Conservation (phyloP, 2,113 vertebrate genomes). For the Rhynchopsitta pachyrhyncha region DNA sequence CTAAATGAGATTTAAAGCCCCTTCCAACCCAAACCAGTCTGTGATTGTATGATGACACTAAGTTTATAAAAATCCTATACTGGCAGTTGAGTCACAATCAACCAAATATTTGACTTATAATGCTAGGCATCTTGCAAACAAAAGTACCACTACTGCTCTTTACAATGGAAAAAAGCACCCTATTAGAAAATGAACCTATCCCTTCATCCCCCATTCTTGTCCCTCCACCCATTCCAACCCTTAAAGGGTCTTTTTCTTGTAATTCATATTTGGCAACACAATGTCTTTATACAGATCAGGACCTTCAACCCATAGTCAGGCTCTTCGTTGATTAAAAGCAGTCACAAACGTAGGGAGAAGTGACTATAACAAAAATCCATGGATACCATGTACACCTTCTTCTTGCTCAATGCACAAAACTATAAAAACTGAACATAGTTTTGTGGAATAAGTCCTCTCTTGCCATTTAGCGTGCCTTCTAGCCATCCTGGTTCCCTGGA, state of each 20-base stretch:
- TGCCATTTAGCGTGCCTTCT: conserved; percentile 94
- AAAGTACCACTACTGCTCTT: not conserved
- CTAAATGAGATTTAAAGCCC: not conserved
- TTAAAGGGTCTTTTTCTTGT: not conserved
- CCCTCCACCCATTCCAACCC: not conserved
- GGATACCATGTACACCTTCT: conserved; percentile 84
- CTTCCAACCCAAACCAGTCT: not conserved
- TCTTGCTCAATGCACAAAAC: conserved; percentile 31
- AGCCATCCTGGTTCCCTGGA: conserved; percentile 97
- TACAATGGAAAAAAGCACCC: not conserved
- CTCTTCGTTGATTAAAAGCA: conserved; percentile 55
- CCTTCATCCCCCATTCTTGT: not conserved
- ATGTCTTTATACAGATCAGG: conserved; percentile 13
- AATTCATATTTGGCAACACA: conserved; percentile 26
- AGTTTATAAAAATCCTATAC: not conserved
- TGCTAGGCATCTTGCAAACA: not conserved
- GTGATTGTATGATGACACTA: not conserved
- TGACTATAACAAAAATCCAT: conserved; percentile 75
- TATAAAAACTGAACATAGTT: conserved; percentile 97
- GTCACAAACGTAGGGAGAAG: conserved; percentile 48
- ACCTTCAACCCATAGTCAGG: conserved; percentile 23
- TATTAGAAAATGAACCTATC: not conserved
- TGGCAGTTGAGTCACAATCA: not conserved
- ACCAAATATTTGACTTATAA: not conserved
- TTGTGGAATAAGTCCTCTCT: conserved; percentile 94